Conservation (phyloP, 2,113 vertebrate species). For the Pandion haliaetus region DNA sequence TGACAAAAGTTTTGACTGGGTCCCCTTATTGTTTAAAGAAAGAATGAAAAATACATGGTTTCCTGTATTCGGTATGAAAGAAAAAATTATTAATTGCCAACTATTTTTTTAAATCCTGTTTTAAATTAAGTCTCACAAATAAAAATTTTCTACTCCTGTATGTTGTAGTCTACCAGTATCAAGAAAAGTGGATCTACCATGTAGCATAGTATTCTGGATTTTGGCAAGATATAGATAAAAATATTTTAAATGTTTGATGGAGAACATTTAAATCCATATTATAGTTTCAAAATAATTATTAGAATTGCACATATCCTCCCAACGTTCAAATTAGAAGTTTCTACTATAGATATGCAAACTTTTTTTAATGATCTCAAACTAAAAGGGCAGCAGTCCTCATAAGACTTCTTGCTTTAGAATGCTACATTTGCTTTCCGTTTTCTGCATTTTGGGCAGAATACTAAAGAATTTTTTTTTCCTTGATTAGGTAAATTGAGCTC, state of each 20-base stretch:
- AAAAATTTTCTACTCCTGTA: not conserved
- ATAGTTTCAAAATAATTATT: not conserved
- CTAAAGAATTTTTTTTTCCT: not conserved
- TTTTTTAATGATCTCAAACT: not conserved
- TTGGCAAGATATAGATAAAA: not conserved
- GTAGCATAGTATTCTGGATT: not conserved
- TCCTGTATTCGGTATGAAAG: not conserved
- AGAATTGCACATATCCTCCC: not conserved
- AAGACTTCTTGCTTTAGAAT: not conserved
- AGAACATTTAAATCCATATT: not conserved
- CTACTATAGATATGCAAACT: not conserved
- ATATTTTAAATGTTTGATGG: not conserved
- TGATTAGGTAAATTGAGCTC: slow-evolving; percentile 23
- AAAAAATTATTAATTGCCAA: not conserved
- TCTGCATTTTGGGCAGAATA: not conserved
- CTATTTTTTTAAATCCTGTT: not conserved
- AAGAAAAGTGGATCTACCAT: not conserved
- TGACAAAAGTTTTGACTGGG: not conserved
- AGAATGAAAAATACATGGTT: not conserved
- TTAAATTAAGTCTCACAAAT: not conserved
- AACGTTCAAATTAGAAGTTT: not conserved
- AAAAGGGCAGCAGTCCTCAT: not conserved
- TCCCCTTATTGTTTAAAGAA: not conserved
- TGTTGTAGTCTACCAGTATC: not conserved
- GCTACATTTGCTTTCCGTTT: not conserved